A percentile compares a stretch with the other conserved stretches of the same genome.
phyloP scores from a whole-genome alignment of 2,888 invertebrate species.

The Melinopterus prodromus region DNA sequence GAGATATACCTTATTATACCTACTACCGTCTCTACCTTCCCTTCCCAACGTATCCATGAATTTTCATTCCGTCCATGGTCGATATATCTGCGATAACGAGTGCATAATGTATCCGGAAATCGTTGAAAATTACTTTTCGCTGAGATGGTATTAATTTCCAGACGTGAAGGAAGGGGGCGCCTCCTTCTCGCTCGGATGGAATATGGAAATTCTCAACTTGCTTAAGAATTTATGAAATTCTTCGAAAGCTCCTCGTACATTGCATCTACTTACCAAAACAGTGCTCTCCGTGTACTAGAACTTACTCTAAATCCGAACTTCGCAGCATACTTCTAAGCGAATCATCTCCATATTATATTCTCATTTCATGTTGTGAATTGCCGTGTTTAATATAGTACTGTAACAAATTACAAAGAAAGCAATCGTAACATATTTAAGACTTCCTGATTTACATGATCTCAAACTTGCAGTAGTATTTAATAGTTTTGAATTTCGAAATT shows the following conservation, averaged over 20 bases:
- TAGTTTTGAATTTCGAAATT: too few relatives aligned
- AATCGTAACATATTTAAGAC: too few relatives aligned
- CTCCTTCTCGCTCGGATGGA: neutral
- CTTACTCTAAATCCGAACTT: too few relatives aligned
- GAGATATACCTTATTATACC: constrained; percentile 4
- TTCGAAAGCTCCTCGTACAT: neutral
- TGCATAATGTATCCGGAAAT: constrained; percentile 4
- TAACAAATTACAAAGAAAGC: too few relatives aligned
- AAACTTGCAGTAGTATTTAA: too few relatives aligned
- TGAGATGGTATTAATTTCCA: constrained; percentile 4
- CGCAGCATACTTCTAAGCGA: too few relatives aligned
- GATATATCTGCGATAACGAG: neutral
- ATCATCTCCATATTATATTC: too few relatives aligned
- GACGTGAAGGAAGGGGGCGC: neutral
- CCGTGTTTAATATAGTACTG: too few relatives aligned
- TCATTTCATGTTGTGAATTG: too few relatives aligned
- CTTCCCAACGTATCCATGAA: neutral
- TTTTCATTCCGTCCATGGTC: neutral
- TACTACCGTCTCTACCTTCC: neutral
- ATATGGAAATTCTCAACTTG: constrained; percentile 4
- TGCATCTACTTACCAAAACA: neutral
- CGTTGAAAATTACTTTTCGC: constrained; percentile 4
- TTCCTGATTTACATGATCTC: too few relatives aligned
- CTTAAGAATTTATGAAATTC: constrained; percentile 4
- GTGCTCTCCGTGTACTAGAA: neutral